Conservation (phyloP, 2,888 invertebrate species). For the Malacosoma neustria region DNA sequence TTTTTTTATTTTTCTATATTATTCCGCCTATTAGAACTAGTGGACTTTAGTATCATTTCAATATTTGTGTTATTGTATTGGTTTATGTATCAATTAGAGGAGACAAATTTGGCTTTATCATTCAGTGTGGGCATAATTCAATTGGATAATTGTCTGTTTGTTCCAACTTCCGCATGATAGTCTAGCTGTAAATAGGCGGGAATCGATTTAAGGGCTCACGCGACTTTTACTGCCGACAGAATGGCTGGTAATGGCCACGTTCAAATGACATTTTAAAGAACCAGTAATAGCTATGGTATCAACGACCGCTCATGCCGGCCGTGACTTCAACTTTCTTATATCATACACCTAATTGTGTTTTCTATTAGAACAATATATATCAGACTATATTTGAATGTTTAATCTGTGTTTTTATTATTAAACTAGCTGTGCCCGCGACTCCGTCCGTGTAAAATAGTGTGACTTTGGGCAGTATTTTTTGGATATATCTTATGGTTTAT, state of each 20-base stretch:
- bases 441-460: too few species aligned
- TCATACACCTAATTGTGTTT: too few species aligned
- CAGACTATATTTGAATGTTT: too few species aligned
- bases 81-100: conserved; percentile 66
- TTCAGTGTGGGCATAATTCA: conserved; percentile 41
- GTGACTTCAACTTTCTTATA: neutral
- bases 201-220: conserved; percentile 19
- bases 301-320: neutral
- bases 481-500: too few species aligned
- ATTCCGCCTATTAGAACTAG: too few species aligned
- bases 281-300: neutral
- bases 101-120: conserved; percentile 56
- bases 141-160: conserved; percentile 41
- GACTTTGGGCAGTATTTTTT: too few species aligned
- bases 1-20: too few species aligned
- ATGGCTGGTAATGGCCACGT: conserved; percentile 6
- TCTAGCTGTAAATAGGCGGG: conserved; percentile 20
- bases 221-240: conserved; percentile 7
- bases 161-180: conserved; percentile 21
- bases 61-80: too few species aligned
- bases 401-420: too few species aligned
- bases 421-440: too few species aligned
- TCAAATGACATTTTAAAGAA: neutral
- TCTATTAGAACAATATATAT: too few species aligned
- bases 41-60: too few species aligned